Percentiles rank a stretch among this genome's conserved stretches.
phyloP scores from a whole-genome alignment of 2,113 vertebrate genomes.

The Sclerurus mexicanus region DNA sequence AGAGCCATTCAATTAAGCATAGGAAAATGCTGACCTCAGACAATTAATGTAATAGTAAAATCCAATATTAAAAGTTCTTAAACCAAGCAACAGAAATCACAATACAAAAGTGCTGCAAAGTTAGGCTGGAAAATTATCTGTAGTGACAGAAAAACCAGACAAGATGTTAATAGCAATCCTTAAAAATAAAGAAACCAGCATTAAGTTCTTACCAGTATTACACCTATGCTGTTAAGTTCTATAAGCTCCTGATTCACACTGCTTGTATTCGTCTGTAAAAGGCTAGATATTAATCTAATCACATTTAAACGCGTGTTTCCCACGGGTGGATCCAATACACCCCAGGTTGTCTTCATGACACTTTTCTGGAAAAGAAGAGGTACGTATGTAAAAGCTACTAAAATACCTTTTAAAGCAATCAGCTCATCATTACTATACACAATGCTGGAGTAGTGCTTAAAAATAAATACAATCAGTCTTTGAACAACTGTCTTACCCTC shows the following conservation, averaged over 20 bases:
- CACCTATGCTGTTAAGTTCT: slow-evolving; percentile 93
- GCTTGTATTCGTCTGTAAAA: slow-evolving; percentile 90
- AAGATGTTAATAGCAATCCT: background rate
- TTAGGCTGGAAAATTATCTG: background rate
- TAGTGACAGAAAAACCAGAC: background rate
- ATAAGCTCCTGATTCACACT: slow-evolving; percentile 92
- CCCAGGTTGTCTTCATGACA: slow-evolving; percentile 96
- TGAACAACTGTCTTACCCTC: background rate
- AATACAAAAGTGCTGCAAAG: background rate
- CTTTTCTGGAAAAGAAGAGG: slow-evolving; percentile 80
- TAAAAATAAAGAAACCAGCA: background rate
- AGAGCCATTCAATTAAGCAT: background rate
- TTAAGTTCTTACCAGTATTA: slow-evolving; percentile 87
- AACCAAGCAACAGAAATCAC: background rate
- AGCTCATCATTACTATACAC: background rate
- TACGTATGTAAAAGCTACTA: background rate
- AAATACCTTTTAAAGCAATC: background rate
- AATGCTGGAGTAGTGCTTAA: background rate
- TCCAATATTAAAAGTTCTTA: background rate
- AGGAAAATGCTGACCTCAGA: background rate
- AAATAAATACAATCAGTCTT: background rate
- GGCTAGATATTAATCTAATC: slow-evolving; percentile 91
- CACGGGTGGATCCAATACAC: slow-evolving; percentile 93
- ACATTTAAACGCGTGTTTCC: slow-evolving; percentile 95
- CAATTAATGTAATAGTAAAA: background rate